Evolutionary conservation across 2,113 vertebrate genomes (phyloP).

Genomic region (Aegithalos caudatus): DNA sequence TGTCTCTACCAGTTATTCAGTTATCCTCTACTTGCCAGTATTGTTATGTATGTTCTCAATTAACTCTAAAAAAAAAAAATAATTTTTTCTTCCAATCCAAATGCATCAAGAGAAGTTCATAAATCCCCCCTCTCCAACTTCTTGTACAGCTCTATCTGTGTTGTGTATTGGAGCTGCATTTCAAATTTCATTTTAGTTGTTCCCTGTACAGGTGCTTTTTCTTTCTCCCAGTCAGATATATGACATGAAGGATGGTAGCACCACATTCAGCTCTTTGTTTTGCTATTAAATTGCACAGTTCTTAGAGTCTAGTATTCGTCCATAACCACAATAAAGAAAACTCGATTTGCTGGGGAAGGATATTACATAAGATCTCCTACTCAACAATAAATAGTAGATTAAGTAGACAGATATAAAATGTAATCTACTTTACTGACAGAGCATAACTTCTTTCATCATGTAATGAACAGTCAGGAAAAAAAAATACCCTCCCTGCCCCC

Average conservation of each 20-base stretch:
- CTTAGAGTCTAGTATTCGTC: background rate
- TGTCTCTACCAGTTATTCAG: background rate
- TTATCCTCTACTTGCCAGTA: background rate
- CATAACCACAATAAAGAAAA: background rate
- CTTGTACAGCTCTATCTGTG: background rate
- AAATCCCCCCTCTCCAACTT: background rate
- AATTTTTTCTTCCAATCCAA: background rate
- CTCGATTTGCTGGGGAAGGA: background rate
- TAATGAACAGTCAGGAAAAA: background rate
- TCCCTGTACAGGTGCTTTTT: background rate
- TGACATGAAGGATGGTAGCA: background rate
- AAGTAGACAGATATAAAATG: background rate
- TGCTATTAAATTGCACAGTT: background rate
- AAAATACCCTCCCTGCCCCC: accelerated
- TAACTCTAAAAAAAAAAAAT: background rate
- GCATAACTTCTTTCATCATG: background rate
- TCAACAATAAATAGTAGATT: background rate
- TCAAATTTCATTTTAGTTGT: background rate
- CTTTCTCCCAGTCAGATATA: background rate
- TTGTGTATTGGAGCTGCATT: background rate
- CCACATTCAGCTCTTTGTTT: background rate
- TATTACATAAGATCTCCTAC: background rate
- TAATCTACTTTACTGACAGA: background rate
- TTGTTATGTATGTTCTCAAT: background rate
- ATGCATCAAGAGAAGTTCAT: background rate